These are phyloP conservation scores for Adelphocoris suturalis DNA, from an alignment of 2,888 invertebrate genomes.

Conservation along the genomic window DNA sequence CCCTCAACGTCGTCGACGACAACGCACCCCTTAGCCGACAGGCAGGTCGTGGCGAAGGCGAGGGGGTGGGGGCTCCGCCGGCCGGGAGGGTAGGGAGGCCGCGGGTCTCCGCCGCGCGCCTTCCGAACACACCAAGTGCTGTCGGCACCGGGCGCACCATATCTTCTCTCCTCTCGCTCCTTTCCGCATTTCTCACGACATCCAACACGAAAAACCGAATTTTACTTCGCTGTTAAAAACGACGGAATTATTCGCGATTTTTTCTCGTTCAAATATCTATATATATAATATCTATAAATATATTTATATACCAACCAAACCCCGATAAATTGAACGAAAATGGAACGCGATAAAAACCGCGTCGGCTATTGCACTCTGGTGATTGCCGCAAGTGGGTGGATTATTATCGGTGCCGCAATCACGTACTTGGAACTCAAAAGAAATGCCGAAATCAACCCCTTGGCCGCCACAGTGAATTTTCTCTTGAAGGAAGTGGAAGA, in stretches of 20 bases:
- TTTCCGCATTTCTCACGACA: neutral
- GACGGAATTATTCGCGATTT: neutral
- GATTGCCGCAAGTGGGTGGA: slow-evolving; percentile 51
- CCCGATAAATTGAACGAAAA: neutral
- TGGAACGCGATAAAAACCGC: slow-evolving; percentile 66
- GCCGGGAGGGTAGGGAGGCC: slow-evolving; percentile 43
- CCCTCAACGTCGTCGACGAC: neutral
- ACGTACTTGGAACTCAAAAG: slow-evolving; percentile 68
- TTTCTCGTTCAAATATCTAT: neutral
- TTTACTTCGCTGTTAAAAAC: too few species aligned
- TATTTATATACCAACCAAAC: neutral
- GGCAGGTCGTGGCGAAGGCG: neutral
- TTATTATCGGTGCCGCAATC: slow-evolving; percentile 61
- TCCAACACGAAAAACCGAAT: neutral
- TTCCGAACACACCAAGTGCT: slow-evolving; percentile 34
- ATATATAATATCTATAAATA: neutral
- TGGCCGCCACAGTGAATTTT: slow-evolving; percentile 57
- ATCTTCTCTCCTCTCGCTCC: neutral
- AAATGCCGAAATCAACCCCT: slow-evolving; percentile 61
- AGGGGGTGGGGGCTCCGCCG: slow-evolving; percentile 29
- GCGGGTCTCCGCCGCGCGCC: neutral
- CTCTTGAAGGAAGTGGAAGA: slow-evolving; percentile 58
- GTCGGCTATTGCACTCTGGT: slow-evolving; percentile 45
- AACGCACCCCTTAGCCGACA: neutral
- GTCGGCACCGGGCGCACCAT: slow-evolving; percentile 60